Evolutionary conservation across 2,888 invertebrate species (phyloP), one percentile per base, ranked within the genome.

Genomic region (Holacanthella duospinosa): DNA sequence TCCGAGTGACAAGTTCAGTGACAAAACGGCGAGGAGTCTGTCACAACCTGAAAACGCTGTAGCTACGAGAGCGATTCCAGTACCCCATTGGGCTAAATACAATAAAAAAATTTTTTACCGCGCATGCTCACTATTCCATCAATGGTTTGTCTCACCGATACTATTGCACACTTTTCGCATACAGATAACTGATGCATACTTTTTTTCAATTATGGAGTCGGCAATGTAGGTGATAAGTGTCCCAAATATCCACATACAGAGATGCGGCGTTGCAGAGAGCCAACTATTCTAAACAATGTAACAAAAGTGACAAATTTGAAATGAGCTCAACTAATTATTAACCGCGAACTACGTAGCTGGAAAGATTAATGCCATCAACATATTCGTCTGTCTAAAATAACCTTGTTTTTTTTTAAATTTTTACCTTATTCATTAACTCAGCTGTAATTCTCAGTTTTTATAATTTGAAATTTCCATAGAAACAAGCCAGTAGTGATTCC

Each of bases 41-140:
- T 85, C 80, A 74, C 85, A 85, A 55, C 84, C 85, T 21, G 85
- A 84, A 75, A 85, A 85, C 0, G 85, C 85, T 0, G 86, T 86
- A 43, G 82, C 78, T 61, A 86, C 82, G 77, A 86, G 83, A 69
- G 85, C 85, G 56, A 83, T 79, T 6, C 84, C 85, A 0, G 86
- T 85, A 0, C 84, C 84, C 59, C 85, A 79, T 1, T 85, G 85
- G 55, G 85, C 85, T 84, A 75, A 48, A 76, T 3, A n/a, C 21
- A 58, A 43, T 6, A 44, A 25, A 12, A 16, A 27, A 43, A 44
- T 6, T 27, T 25, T 24, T 26, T 9, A 27, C n/a, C 3, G 25
- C 6, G 19, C n/a, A 43, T 21, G 21, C 3, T 21, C 9, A 21
- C 24, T 26, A 26, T 77, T 57, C 26, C 80, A 68, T 74, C 71